Conservation (phyloP, 2,797 vertebrate genomes). For the Clarias pachynema region DNA sequence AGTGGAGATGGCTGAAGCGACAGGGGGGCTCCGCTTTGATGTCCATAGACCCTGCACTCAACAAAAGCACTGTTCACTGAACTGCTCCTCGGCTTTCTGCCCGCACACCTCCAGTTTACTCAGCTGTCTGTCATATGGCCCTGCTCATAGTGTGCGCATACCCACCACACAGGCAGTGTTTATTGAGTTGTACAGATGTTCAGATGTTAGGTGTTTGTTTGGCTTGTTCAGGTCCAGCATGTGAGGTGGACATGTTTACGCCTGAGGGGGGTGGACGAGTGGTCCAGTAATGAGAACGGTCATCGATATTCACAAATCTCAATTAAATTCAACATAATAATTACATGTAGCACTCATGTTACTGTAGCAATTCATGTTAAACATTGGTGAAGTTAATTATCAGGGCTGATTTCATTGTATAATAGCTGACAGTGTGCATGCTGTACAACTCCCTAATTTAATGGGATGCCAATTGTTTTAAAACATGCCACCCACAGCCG, state of each 20-base stretch:
- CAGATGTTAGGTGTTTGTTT: slow-evolving; percentile 47
- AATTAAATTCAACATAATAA: neutral
- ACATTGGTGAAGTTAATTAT: slow-evolving; percentile 8
- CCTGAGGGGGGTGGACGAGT: neutral
- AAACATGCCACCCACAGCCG: slow-evolving; percentile 27
- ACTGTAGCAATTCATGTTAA: neutral
- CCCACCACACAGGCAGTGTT: slow-evolving; percentile 16
- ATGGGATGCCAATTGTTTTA: neutral
- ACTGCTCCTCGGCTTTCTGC: slow-evolving; percentile 39
- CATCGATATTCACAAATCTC: neutral
- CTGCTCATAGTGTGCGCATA: slow-evolving; percentile 12
- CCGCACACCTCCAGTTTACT: slow-evolving; percentile 52
- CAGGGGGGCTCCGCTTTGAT: slow-evolving; percentile 32
- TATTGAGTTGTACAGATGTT: slow-evolving; percentile 34
- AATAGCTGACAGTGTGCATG: neutral
- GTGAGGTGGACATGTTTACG: slow-evolving; percentile 27
- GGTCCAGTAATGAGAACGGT: slow-evolving; percentile 16
- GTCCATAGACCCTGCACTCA: slow-evolving; percentile 25
- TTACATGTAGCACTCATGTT: neutral
- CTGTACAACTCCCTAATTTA: slow-evolving; percentile 10
- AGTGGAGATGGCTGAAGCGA: slow-evolving; percentile 33
- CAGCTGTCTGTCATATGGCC: slow-evolving; percentile 56
- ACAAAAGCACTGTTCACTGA: slow-evolving; percentile 56
- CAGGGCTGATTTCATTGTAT: slow-evolving; percentile 5
- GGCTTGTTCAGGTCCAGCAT: slow-evolving; percentile 24